phyloP scores from a whole-genome alignment of 2,113 vertebrate species.

The Protobothrops mucrosquamatus region DNA sequence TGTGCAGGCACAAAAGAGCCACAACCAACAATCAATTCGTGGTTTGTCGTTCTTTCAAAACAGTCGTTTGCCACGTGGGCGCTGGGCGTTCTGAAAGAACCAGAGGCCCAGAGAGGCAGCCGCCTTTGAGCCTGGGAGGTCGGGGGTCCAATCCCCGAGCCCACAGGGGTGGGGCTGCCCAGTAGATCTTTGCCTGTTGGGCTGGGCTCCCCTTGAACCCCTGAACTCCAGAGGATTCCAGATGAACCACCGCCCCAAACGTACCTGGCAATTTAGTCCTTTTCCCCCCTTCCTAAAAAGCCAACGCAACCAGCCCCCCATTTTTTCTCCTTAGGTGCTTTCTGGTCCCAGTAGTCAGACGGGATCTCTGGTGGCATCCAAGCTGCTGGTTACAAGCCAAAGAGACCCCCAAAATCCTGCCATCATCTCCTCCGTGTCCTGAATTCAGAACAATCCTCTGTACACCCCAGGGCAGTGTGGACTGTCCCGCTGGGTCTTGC shows the following conservation, averaged over 20 bases:
- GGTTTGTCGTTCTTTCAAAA: constrained; percentile 16
- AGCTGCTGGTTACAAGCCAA: neutral
- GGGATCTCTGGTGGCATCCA: neutral
- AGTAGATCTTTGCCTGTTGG: neutral
- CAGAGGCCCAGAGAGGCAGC: neutral
- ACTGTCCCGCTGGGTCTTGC: neutral
- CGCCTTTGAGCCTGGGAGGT: neutral
- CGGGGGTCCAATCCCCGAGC: neutral
- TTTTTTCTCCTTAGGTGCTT: neutral
- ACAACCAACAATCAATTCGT: constrained; percentile 17
- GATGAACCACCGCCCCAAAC: neutral
- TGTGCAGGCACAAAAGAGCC: neutral
- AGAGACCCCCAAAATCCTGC: neutral
- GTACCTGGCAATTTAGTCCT: neutral
- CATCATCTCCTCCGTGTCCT: neutral
- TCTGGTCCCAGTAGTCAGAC: neutral
- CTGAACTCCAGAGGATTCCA: neutral
- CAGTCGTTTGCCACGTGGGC: neutral
- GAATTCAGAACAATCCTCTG: neutral
- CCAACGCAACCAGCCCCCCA: neutral
- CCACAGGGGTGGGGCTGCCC: neutral
- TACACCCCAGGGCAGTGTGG: neutral
- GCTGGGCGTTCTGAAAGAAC: neutral
- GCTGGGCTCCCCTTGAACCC: neutral
- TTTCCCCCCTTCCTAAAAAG: neutral